Base-by-base conservation (phyloP, 2,888 invertebrate genomes). In the Toxonevra muliebris region DNA sequence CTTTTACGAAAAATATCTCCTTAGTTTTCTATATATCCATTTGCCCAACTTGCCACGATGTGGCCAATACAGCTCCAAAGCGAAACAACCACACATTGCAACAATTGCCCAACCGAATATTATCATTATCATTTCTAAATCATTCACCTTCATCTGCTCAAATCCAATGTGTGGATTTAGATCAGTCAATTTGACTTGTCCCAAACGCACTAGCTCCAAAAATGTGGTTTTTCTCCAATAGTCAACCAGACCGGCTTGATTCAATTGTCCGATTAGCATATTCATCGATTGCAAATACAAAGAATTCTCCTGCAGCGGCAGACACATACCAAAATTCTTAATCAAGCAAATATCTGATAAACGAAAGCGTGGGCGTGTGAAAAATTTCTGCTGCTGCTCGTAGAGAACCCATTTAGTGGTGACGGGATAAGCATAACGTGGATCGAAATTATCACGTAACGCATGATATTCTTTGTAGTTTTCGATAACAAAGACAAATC, bases 351-450 rank as follows among this genome's bases (percentile, higher is more conserved):
- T 63, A 15, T 63, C 15, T 8, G 63, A 48, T 20, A 63, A 10
- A 20, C 63, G 63, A 63, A 63, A 63, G 1, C 54, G 17, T 10
- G 63, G 63, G 2, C 63, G 63, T 40, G 63, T 9, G 17, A 55
- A 55, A 13, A 48, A 63, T 45, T 55, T 55, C 40, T 63, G 63
- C 13, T 45, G 45, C 30, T 63, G 45, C 15, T 55, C 45, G 42
- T 55, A 63, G 30, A 63, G 20, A 40, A 55, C 13, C 63, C 63
- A 63, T 17, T 55, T 63, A 42, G 54, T 55, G 17, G 55, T 13
- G 9, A 55, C 45, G 9, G 48, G 12, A 57, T 55, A 63, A 11
- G 63, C 63, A 17, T 63, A 63, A 0, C 63, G 9, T 8, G 55
- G 45, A 55, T 63, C 63, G 12, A 63, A 43, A 1, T 30, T 17